Conservation (phyloP, 1,140 invertebrate genomes). For the Caenorhabditis remanei region DNA sequence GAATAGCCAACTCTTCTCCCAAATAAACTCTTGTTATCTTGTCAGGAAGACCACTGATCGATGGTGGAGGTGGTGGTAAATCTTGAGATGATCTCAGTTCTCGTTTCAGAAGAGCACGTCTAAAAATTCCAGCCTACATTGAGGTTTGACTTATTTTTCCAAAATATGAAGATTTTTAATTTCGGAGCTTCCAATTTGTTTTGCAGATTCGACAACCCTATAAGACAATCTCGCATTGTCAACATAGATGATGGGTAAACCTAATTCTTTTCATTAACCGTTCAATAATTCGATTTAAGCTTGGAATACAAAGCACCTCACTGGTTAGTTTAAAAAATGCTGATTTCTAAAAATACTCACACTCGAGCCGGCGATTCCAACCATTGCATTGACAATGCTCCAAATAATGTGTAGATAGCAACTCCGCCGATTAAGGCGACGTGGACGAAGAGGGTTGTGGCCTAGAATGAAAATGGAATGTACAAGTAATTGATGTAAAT, state of each 20-base stretch:
- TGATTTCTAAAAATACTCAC: neutral
- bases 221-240: no score
- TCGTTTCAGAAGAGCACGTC: neutral
- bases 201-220: no score
- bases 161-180: neutral
- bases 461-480: neutral
- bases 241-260: no score
- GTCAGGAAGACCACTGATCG: neutral
- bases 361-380: slow-evolving; percentile 30
- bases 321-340: no score
- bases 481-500: neutral
- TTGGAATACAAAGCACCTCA: no score
- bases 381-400: slow-evolving; percentile 43
- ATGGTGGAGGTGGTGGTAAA: neutral
- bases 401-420: slow-evolving; percentile 4
- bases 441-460: slow-evolving; percentile 29
- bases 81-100: neutral
- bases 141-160: neutral
- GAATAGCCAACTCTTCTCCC: slow-evolving; percentile 12
- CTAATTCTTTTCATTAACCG: no score
- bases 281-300: no score
- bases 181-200: neutral
- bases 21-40: slow-evolving; percentile 20
- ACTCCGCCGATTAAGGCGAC: slow-evolving; percentile 17
- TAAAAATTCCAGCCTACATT: neutral